These are phyloP conservation scores for Leucopsar rothschildi DNA, from an alignment of 2,113 vertebrate genomes.

Conservation along the genomic window DNA sequence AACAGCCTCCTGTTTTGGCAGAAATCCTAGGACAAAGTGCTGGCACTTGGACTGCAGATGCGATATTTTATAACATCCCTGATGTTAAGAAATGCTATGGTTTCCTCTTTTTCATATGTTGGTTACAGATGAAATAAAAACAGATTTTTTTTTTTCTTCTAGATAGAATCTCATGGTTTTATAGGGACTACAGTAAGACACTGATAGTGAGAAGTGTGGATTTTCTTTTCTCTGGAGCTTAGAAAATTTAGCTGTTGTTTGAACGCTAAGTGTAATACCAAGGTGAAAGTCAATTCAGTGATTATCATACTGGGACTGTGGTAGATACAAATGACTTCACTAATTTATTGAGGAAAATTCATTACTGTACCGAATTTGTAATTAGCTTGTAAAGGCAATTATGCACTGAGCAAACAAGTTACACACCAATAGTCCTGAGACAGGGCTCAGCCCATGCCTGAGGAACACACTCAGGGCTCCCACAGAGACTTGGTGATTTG, in stretches of 20 bases:
- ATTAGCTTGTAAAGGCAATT: background rate
- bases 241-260: background rate
- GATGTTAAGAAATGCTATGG: background rate
- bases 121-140: background rate
- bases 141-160: background rate
- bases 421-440: background rate
- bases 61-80: background rate
- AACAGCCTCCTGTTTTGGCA: slow-evolving; percentile 47
- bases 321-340: background rate
- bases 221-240: background rate
- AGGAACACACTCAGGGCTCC: background rate
- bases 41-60: slow-evolving; percentile 5
- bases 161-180: background rate
- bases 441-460: background rate
- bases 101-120: background rate
- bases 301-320: background rate
- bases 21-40: slow-evolving; percentile 34
- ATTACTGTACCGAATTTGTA: background rate
- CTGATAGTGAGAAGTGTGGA: background rate
- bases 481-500: background rate
- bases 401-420: background rate
- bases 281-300: background rate
- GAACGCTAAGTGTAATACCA: background rate
- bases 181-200: background rate
- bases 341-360: slow-evolving; percentile 6